Evolutionary conservation across 1,140 invertebrate species (phyloP), one percentile per base, ranked within the genome.

Genomic region (Pseudomyrmex concolor): DNA sequence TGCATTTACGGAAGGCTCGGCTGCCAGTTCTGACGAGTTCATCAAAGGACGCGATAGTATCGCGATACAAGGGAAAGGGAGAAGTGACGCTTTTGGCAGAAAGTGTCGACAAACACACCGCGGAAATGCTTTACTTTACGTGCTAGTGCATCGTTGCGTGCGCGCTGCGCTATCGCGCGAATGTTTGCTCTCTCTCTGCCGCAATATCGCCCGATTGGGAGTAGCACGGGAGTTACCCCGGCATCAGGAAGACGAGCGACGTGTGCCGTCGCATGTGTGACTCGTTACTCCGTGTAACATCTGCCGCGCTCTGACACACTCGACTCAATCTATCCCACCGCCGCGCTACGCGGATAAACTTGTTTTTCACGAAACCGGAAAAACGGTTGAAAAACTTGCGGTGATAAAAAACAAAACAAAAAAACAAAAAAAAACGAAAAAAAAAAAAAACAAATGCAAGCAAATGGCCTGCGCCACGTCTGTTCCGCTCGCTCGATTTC

Each of bases 81-180:
- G 34, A 34, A 7, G 34, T 5, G 60, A n/a, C 51, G 48, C 22
- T 80, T 70, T 70, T n/a, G 66, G 48, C 1, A 34, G 19, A 54
- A 80, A 80, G 22, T 59, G 54, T 70, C 54, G 43, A 4, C 66
- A 80, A 80, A 80, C 66, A 80, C 1, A 34, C 34, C 34, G 34
- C 17, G 54, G 22, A 43, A 70, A 54, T 70, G 34, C 54, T 80
- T 80, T 70, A 45, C 54, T 80, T 80, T 80, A 70, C 76, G 66
- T 80, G 66, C 34, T 45, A 13, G 19, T 1, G 66, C 76, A 78
- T 68, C 51, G 51, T 22, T 12, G 63, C 43, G 54, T 25, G 19
- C 54, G 25, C 17, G 43, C 17, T 43, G 34, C 34, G 54, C 22
- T 74, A 9, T 45, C 34, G 51, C 48, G 15, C 50, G 55, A 78